These are phyloP conservation scores for Pseudorhiza aurosa DNA, from an alignment of 30 jellyfish, hydroid and myxozoan genomes.

Conservation along the genomic window DNA sequence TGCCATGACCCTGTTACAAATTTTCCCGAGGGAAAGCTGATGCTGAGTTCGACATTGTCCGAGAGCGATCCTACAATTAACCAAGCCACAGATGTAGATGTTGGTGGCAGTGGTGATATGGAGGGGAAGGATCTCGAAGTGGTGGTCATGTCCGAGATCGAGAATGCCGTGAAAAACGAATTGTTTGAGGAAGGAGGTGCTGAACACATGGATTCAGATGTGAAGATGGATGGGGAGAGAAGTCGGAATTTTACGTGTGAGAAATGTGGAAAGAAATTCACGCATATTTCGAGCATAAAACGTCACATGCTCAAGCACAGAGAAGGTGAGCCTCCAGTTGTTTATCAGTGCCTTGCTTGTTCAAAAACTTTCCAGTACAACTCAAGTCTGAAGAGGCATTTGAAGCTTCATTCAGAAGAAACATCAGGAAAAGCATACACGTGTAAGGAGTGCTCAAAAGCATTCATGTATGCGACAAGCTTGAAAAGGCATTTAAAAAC, in stretches of 20 bases:
- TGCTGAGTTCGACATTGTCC: background rate
- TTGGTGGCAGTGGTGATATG: background rate
- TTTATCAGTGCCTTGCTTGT: conserved; percentile 66
- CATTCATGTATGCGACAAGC: conserved; percentile 77
- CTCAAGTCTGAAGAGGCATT: conserved; percentile 77
- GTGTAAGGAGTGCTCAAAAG: conserved; percentile 67
- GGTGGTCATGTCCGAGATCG: background rate
- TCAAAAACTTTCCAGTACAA: conserved; percentile 66
- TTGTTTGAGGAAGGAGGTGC: background rate
- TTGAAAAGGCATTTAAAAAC: conserved; percentile 62
- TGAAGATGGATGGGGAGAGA: background rate
- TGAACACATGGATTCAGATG: background rate
- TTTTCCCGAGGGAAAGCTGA: background rate
- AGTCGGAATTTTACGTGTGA: conserved; percentile 47
- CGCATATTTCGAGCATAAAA: conserved; percentile 64
- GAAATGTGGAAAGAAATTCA: conserved; percentile 59
- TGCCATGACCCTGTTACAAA: background rate
- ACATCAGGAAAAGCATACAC: conserved; percentile 62
- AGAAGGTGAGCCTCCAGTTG: conserved; percentile 32
- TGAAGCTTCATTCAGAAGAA: conserved; percentile 68
- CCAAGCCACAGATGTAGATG: background rate
- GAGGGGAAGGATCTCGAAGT: background rate
- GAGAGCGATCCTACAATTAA: background rate
- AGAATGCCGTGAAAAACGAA: background rate
- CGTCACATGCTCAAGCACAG: conserved; percentile 77